Evolutionary conservation across 1,140 invertebrate genomes (phyloP).

Genomic region (Physella acuta): DNA sequence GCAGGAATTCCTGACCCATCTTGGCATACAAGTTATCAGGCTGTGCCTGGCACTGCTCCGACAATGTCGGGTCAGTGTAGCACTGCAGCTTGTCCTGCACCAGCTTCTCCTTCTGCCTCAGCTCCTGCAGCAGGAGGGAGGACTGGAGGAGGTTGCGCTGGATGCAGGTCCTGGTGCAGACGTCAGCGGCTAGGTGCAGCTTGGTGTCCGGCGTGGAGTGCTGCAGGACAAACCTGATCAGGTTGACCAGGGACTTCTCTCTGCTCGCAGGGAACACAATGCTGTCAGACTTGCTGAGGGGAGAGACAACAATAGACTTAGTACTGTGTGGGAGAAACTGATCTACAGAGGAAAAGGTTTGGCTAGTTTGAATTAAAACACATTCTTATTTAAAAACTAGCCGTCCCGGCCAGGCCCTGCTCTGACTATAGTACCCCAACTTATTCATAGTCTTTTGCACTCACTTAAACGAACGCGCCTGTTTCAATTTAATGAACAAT

Average conservation of each 20-base stretch:
- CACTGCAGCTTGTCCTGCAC: neutral
- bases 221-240: slow-evolving; percentile 72
- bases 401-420: too few species aligned
- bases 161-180: slow-evolving; percentile 39
- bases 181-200: slow-evolving; percentile 34
- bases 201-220: slow-evolving; percentile 38
- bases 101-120: neutral
- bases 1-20: slow-evolving; percentile 5
- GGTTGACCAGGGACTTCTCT: slow-evolving; percentile 69
- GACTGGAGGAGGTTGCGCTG: slow-evolving; percentile 28
- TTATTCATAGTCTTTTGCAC: too few species aligned
- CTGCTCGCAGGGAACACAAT: slow-evolving; percentile 68
- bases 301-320: too few species aligned
- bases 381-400: too few species aligned
- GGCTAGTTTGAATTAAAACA: too few species aligned
- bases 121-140: neutral
- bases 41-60: neutral
- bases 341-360: too few species aligned
- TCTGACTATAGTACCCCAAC: too few species aligned
- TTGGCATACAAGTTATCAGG: neutral
- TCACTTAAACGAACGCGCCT: too few species aligned
- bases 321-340: too few species aligned
- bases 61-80: neutral
- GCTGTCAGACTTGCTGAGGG: slow-evolving; percentile 74
- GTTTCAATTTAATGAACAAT: too few species aligned